Evolutionary conservation across 2,113 vertebrate genomes (phyloP).

Genomic region (Notarius quadriscutis): DNA sequence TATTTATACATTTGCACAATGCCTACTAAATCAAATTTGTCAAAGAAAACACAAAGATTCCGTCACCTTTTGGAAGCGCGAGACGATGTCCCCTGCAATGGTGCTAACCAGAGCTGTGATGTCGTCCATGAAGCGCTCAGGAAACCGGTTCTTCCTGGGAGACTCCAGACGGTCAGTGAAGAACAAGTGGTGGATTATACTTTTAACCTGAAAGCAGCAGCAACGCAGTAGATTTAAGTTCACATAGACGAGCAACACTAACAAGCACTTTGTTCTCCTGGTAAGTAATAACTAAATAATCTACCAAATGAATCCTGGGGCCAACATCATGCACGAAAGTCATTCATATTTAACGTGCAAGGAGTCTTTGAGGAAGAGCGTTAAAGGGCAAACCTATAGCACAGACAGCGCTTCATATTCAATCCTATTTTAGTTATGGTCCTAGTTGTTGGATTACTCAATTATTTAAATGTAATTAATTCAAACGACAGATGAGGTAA

Average conservation of each 20-base stretch:
- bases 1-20: not conserved
- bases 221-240: not conserved
- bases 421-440: not conserved
- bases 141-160: conserved; percentile 90
- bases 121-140: conserved; percentile 98
- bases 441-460: not conserved
- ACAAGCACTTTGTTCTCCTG: not conserved
- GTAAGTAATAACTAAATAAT: not conserved
- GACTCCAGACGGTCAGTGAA: conserved; percentile 94
- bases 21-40: not conserved
- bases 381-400: not conserved
- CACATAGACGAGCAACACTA: not conserved
- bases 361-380: not conserved
- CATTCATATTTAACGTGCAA: not conserved
- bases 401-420: not conserved
- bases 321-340: not conserved
- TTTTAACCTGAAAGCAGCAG: conserved; percentile 83
- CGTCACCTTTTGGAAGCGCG: conserved; percentile 95
- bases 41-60: not conserved
- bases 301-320: not conserved
- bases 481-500: not conserved
- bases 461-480: not conserved
- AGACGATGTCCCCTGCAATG: conserved; percentile 90
- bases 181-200: conserved; percentile 97
- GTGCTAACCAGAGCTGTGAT: conserved; percentile 94